Evolutionary conservation across 1,140 invertebrate genomes (phyloP), one percentile per base, ranked within the genome.

Genomic region (Hyles vespertilio): DNA sequence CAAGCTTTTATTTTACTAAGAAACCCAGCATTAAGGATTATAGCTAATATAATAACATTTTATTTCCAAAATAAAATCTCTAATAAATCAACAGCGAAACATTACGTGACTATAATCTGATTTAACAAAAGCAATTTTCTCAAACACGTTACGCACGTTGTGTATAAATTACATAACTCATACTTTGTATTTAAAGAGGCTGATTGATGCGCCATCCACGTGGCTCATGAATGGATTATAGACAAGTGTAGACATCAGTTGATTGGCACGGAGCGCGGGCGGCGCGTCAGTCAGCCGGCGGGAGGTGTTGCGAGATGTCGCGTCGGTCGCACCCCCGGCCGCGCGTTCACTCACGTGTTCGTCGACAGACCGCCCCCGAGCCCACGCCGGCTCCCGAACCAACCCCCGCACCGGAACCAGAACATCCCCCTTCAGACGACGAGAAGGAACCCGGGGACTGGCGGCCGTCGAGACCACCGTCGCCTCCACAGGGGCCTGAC

Each of bases 401-500:
- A 1, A 56, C 74, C 12, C 77, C 75, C 1, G 61, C 71, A 8
- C 62, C 78, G 3, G 84, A 79, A 58, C 85, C 85, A 61, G 89
- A 91, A 7, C 76, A 79, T 44, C 77, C 70, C 7, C 77, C 73
- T 0, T 85, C 83, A 3, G 83, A 86, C 61, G 85, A 85, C 47
- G 85, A 88, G 63, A 72, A 79, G 12, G 81, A 84, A 4, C 74
- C 75, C 0, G 68, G 66, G 32, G 81, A 89, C 61, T 89, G 89
- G 89, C 75, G 84, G 0, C 63, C 87, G 6, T 89, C 87, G 10
- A 79, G 88, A 1, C 87, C 87, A 9, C 60, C 86, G 3, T 86
- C 89, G 11, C 89, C 87, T 11, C 83, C 89, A 49, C 79, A 82
- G 45, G 70, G 83, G 1, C 69, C 72, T 22, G 86, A 87, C 53